Evolutionary conservation across 92 coral and sea anemone species (phyloP).

Genomic region (Epizoanthus ramosus): DNA sequence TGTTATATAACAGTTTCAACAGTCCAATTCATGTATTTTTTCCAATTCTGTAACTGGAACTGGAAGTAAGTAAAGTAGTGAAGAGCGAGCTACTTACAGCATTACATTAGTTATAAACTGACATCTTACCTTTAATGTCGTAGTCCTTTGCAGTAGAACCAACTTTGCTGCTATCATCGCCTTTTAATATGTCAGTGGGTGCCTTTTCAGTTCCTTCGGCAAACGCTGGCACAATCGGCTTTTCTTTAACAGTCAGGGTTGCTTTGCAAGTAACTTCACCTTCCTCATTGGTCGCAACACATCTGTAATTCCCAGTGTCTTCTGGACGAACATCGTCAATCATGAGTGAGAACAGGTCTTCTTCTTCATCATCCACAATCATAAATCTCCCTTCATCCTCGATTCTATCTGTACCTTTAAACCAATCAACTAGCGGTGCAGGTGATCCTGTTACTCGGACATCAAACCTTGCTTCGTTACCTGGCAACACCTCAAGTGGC

Average conservation of each 20-base stretch:
- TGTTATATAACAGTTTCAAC: too few relatives aligned
- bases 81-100: background rate
- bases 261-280: slow-evolving; percentile 81
- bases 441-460: slow-evolving; percentile 78
- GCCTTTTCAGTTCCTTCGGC: slow-evolving; percentile 64
- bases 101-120: background rate
- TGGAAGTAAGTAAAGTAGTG: too few relatives aligned
- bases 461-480: slow-evolving; percentile 66
- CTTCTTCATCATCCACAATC: slow-evolving; percentile 59
- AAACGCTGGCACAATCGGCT: slow-evolving; percentile 66
- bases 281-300: slow-evolving; percentile 78
- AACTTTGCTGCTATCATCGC: slow-evolving; percentile 58
- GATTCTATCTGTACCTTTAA: slow-evolving; percentile 66
- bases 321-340: slow-evolving; percentile 71
- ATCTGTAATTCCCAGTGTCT: slow-evolving; percentile 81
- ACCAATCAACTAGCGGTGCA: slow-evolving; percentile 75
- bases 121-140: slow-evolving; percentile 65
- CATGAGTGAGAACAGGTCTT: slow-evolving; percentile 74
- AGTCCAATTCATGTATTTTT: too few relatives aligned
- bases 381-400: slow-evolving; percentile 74
- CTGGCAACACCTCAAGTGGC: slow-evolving; percentile 61
- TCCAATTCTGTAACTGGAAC: too few relatives aligned
- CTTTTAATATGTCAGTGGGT: slow-evolving; percentile 60
- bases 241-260: slow-evolving; percentile 66
- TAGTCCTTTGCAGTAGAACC: slow-evolving; percentile 65